Percentiles rank a stretch among this genome's conserved stretches.
Conservation (phyloP, 2,113 vertebrate genomes). For the Crocuta crocuta region DNA sequence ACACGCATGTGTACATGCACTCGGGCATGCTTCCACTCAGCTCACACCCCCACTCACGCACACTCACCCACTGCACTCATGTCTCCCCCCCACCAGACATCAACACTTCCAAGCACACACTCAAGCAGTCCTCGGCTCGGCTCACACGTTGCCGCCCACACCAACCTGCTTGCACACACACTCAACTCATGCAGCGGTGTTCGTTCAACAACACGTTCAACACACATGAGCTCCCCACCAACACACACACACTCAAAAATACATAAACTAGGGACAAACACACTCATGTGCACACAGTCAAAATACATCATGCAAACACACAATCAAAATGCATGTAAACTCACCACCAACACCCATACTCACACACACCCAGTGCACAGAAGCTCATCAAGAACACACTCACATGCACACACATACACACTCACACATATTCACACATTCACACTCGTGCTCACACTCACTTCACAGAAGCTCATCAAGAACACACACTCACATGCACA, state of each 20-base stretch:
- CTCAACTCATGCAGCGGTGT: not conserved
- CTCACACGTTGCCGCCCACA: not conserved
- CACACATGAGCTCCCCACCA: not conserved
- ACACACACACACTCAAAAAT: not conserved
- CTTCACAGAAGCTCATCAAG: not conserved
- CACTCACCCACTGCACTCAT: too few species aligned
- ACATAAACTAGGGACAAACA: not conserved
- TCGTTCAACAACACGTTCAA: not conserved
- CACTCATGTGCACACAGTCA: too few species aligned
- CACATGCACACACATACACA: not conserved
- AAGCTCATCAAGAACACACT: not conserved
- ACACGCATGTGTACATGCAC: not conserved
- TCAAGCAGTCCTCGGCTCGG: not conserved
- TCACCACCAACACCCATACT: not conserved
- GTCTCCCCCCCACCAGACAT: not conserved
- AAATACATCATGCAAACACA: too few species aligned
- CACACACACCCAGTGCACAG: too few species aligned
- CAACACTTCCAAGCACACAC: not conserved
- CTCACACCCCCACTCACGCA: not conserved
- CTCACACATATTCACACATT: not conserved
- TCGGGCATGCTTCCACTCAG: accelerated
- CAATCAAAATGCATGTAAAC: not conserved
- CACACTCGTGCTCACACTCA: not conserved
- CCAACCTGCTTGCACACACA: not conserved
- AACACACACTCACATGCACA: not conserved